Percentiles rank a stretch among this genome's conserved stretches.
Conservation (phyloP, 2,113 vertebrate genomes). For the Glaucidium brasilianum region DNA sequence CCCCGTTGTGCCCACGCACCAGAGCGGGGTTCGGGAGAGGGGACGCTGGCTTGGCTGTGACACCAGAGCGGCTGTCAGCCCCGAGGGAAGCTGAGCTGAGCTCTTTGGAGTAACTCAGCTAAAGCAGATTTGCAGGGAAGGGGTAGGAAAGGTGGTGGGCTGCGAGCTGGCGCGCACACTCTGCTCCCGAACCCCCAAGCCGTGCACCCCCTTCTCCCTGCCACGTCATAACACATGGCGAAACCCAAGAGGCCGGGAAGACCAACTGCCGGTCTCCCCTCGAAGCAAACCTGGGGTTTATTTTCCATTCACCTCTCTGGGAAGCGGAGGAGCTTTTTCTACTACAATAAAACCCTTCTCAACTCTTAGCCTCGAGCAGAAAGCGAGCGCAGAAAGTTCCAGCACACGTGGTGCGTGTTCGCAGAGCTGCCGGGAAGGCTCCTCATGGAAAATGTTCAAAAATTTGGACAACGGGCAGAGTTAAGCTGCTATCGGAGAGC, state of each 20-base stretch:
- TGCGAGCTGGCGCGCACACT: not conserved
- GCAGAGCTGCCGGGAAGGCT: not conserved
- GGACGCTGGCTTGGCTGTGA: not conserved
- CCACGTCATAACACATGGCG: rapidly evolving
- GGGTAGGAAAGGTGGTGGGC: not conserved
- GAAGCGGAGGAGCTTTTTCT: not conserved
- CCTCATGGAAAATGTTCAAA: rapidly evolving
- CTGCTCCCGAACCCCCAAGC: not conserved
- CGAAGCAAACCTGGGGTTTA: not conserved
- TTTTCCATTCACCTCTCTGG: not conserved
- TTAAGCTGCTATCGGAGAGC: not conserved
- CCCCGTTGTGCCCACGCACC: rapidly evolving
- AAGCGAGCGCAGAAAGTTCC: not conserved
- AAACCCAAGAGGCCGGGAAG: not conserved
- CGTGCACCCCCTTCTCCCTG: not conserved
- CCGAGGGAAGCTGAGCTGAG: not conserved
- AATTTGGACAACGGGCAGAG: not conserved
- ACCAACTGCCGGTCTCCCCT: not conserved
- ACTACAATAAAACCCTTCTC: not conserved
- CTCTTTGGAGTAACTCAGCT: not conserved
- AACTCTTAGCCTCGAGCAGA: not conserved
- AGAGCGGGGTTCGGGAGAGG: not conserved
- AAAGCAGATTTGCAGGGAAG: not conserved
- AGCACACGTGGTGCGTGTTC: not conserved
- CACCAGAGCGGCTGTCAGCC: not conserved